These are phyloP conservation scores for Lithophane ornitopus DNA, from an alignment of 2,888 invertebrate genomes.

Conservation along the genomic window DNA sequence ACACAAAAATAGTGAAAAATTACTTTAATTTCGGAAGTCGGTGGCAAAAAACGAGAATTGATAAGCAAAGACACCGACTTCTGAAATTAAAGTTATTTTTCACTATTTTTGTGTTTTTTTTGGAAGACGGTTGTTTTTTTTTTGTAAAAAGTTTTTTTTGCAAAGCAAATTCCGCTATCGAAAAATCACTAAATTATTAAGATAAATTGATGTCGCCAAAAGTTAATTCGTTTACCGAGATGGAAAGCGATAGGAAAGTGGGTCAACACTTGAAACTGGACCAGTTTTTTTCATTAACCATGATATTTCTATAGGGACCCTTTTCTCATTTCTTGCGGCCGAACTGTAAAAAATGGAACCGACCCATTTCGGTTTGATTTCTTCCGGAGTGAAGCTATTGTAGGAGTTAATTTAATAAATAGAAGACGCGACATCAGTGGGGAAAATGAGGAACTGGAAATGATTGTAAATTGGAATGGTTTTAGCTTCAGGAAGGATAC, in stretches of 20 bases:
- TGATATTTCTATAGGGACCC: slow-evolving; percentile 12
- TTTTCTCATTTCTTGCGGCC: slow-evolving; percentile 24
- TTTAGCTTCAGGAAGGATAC: too few relatives aligned
- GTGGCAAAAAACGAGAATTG: too few relatives aligned
- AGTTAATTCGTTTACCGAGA: slow-evolving; percentile 39
- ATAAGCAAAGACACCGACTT: too few relatives aligned
- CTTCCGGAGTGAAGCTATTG: slow-evolving; percentile 11
- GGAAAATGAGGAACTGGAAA: neutral
- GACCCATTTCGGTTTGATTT: slow-evolving; percentile 32
- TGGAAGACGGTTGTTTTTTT: too few relatives aligned
- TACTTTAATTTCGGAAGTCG: too few relatives aligned
- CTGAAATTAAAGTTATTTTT: too few relatives aligned
- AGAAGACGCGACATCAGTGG: neutral
- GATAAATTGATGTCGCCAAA: slow-evolving; percentile 36
- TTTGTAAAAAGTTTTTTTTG: neutral
- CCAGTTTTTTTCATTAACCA: slow-evolving; percentile 52
- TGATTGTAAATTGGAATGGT: neutral
- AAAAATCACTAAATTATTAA: slow-evolving; percentile 15
- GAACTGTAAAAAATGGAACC: slow-evolving; percentile 28
- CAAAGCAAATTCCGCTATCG: slow-evolving; percentile 7
- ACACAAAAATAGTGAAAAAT: too few relatives aligned
- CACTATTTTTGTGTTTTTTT: too few relatives aligned
- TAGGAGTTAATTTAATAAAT: slow-evolving; percentile 21
- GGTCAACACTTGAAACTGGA: slow-evolving; percentile 59
- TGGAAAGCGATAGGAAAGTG: slow-evolving; percentile 36